Conservation (phyloP, 2,113 vertebrate species). For the Tragelaphus buxtoni region DNA sequence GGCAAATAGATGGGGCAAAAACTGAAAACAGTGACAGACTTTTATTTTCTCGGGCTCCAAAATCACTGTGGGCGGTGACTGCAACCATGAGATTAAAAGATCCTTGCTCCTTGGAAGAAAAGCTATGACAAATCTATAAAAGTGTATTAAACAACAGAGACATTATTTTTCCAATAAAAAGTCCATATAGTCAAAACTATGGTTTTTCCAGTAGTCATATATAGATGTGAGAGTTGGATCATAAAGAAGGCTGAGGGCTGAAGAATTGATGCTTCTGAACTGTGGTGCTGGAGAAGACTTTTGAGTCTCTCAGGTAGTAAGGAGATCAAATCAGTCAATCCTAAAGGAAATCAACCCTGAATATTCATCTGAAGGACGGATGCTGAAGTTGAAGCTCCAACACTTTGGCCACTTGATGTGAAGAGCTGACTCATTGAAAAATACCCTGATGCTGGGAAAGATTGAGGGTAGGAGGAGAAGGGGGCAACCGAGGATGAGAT, state of each 20-base stretch:
- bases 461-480: neutral
- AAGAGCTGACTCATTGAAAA: neutral
- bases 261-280: neutral
- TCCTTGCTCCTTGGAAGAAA: neutral
- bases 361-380: neutral
- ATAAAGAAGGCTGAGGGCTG: neutral
- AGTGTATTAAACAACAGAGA: neutral
- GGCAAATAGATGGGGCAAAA: neutral
- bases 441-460: neutral
- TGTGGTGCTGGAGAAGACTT: neutral
- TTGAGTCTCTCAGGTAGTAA: neutral
- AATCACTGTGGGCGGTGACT: neutral
- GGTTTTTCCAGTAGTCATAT: neutral
- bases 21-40: neutral
- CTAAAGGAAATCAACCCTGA: neutral
- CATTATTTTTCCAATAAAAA: neutral
- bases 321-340: neutral
- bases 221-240: neutral
- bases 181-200: neutral
- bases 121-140: neutral
- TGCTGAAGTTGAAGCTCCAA: neutral
- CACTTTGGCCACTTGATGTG: neutral
- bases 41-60: neutral
- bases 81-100: neutral
- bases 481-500: neutral